Base-by-base conservation (phyloP, 2,888 invertebrate species). In the Cheilosia variabilis region DNA sequence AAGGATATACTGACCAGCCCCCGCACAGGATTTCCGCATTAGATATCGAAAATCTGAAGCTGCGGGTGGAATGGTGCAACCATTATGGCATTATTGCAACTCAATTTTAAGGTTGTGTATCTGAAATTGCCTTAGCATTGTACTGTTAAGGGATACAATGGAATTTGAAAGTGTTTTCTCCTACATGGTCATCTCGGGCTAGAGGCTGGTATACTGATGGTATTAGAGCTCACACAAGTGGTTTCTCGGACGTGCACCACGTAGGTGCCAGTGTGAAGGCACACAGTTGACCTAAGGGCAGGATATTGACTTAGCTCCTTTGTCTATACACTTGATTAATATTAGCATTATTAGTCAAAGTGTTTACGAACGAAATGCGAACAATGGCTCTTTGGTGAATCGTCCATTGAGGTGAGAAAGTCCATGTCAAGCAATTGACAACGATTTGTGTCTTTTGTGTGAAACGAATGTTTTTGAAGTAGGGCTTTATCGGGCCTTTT, bases 191-290 rank as follows among this genome's bases (percentile, higher is more conserved):
- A 58, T 69, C 45, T 69, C 27, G 66, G 68, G 63, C 78, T 37
- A 27, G 62, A 63, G 65, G 65, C 52, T 58, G 50, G 58, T 47
- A 71, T 84, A 6, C 27, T 84, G 79, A 84, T 69, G 58, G 43
- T 69, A 63, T 79, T 71, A 60, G n/a, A 53, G 75, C 78, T 78
- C 68, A 79, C 63, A 69, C 78, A 75, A 84, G 82, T 83, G 82
- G 77, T 82, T 72, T 60, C 13, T 43, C 22, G 45, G 13, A 31
- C 10, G 24, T 22, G n/a, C 1, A 31, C n/a, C 13, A 22, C 34
- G 5, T 22, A 15, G 7, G 7, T n/a, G 4, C 27, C 52, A 22
- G 68, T 63, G 50, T 63, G 60, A 53, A 55, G 62, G 43, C 68
- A 41, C 27, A 41, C 31, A 57, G 15, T 72, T 60, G 73, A 68